A percentile compares a stretch with the other conserved stretches of the same genome.
Conservation (phyloP, 2,797 vertebrate species). For the Rhynchotus rufescens region DNA sequence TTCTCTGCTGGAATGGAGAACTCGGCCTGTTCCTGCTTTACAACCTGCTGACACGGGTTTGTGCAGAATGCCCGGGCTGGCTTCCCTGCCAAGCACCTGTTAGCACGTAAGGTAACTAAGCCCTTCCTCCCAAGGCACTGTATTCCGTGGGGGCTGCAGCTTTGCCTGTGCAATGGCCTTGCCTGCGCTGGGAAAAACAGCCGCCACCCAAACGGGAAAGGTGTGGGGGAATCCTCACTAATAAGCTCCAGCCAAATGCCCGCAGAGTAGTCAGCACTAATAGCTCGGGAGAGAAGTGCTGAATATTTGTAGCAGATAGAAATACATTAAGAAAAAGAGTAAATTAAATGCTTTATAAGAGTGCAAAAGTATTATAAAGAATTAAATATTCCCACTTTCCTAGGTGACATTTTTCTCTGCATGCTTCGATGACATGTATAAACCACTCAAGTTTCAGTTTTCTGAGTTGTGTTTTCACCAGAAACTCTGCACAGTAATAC, state of each 20-base stretch:
- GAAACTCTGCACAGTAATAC: conserved; percentile 66
- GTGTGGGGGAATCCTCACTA: background rate
- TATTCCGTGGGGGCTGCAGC: background rate
- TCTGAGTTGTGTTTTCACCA: conserved; percentile 58
- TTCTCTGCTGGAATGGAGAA: background rate
- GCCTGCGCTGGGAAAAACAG: background rate
- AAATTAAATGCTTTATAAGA: conserved; percentile 41
- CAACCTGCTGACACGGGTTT: background rate
- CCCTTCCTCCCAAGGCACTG: background rate
- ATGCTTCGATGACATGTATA: conserved; percentile 36
- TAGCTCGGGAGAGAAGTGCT: background rate
- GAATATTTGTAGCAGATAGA: conserved; percentile 28
- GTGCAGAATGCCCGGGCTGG: background rate
- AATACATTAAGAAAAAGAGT: conserved; percentile 44
- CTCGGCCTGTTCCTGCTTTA: background rate
- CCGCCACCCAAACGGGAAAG: background rate
- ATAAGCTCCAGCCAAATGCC: background rate
- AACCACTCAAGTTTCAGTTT: conserved; percentile 61
- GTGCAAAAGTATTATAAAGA: conserved; percentile 50
- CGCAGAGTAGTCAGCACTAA: background rate
- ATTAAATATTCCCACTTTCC: conserved; percentile 48
- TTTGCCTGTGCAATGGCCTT: background rate
- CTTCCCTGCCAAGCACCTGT: background rate
- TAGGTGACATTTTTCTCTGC: conserved; percentile 52
- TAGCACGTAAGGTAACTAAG: background rate